Evolutionary conservation across 2,888 invertebrate species (phyloP), one percentile per base, ranked within the genome.

Genomic region (Drosophila lacicola): DNA sequence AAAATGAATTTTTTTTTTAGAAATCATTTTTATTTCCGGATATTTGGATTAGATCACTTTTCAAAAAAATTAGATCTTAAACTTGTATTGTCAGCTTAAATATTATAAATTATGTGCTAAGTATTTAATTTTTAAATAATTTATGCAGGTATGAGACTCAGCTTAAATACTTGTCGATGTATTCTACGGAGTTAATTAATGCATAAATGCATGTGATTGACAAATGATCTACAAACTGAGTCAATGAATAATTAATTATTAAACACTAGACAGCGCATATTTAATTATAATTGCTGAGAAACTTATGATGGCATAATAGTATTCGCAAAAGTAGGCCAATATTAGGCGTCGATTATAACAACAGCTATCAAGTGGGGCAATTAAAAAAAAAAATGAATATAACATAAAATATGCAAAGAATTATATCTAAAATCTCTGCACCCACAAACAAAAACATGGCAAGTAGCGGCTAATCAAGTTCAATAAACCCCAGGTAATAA

Each of bases 401-500:
- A 39, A 33, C 17, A 17, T 13, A 29, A 29, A 33, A 39, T 41
- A 17, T 39, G 37, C 47, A 47, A 25, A 9, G n/a, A 45, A 34
- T 65, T 55, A 55, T 55, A 17, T 50, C 14, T 39, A 14, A 44
- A 9, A 63, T 53, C 49, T 33, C 29, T 29, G 42, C 42, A 45
- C 51, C 64, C 36, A 67, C 50, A 41, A 34, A 39, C n/a, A 46
- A 19, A 49, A 21, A 51, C 37, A 46, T 33, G 45, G 37, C 53
- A 55, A 42, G 33, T 42, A 41, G 36, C 45, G 50, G 46, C 73
- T 70, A 70, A 74, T 78, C 62, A 74, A 67, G 76, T 77, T 77
- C 78, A 77, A 70, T 77, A 78, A 77, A 77, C 76, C 49, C 58
- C 39, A 50, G 13, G 39, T 9, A 25, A 34, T 53, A 51, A 17